Conservation (phyloP, 2,888 invertebrate species). For the Eupithecia inturbata region DNA sequence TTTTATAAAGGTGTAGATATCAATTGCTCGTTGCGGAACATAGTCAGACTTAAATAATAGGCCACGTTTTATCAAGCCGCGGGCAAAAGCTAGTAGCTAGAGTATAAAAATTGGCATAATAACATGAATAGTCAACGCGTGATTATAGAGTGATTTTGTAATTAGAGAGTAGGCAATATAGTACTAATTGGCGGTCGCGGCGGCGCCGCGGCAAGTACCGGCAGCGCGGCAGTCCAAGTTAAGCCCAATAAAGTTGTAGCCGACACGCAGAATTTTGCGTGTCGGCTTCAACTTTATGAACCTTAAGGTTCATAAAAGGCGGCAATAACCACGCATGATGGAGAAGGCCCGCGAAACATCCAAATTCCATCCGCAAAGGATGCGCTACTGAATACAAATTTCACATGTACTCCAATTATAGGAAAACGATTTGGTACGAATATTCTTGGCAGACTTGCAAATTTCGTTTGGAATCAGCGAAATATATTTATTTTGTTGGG, state of each 20-base stretch:
- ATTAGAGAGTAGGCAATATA: slow-evolving; percentile 12
- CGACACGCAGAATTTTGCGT: slow-evolving; percentile 64
- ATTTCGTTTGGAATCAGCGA: slow-evolving; percentile 81
- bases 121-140: not conserved
- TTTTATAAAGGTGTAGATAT: not conserved
- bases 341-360: slow-evolving; percentile 78
- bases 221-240: slow-evolving; percentile 31
- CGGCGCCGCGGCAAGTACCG: not conserved
- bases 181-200: slow-evolving; percentile 23
- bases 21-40: not conserved
- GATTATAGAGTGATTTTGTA: slow-evolving; percentile 18
- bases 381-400: slow-evolving; percentile 83
- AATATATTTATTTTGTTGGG: slow-evolving; percentile 82
- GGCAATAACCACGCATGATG: slow-evolving; percentile 82
- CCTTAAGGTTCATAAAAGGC: slow-evolving; percentile 76
- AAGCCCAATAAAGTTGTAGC: slow-evolving; percentile 55
- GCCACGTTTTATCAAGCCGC: not conserved
- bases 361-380: slow-evolving; percentile 80
- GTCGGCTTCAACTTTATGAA: too few species aligned
- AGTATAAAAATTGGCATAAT: not conserved
- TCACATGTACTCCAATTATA: slow-evolving; percentile 85
- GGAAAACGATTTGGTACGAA: slow-evolving; percentile 84
- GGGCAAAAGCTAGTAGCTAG: not conserved
- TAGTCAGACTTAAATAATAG: not conserved
- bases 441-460: slow-evolving; percentile 85